phyloP scores from a whole-genome alignment of 2,113 vertebrate genomes.

The Cinclus mexicanus region DNA sequence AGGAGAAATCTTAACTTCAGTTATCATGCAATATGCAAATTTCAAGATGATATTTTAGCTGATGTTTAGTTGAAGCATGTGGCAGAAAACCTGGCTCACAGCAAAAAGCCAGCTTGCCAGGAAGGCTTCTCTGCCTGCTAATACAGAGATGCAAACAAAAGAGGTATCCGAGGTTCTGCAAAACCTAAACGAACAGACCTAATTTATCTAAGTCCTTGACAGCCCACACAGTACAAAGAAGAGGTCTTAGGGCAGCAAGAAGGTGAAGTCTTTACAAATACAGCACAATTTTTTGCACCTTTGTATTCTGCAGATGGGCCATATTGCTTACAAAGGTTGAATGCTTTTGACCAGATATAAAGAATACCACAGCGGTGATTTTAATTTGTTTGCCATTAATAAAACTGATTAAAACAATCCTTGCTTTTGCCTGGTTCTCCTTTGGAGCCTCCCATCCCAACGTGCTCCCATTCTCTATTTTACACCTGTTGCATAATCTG shows the following conservation, averaged over 20 bases:
- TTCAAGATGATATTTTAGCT: slow-evolving; percentile 22
- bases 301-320: background rate
- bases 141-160: background rate
- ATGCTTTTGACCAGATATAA: background rate
- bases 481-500: slow-evolving; percentile 4
- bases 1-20: background rate
- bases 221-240: slow-evolving; percentile 1
- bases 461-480: background rate
- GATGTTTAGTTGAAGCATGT: slow-evolving; percentile 1
- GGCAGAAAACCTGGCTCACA: slow-evolving; percentile 25
- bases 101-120: background rate
- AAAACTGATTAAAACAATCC: background rate
- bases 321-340: background rate
- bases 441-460: background rate
- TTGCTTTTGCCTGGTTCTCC: background rate
- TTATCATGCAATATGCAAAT: background rate
- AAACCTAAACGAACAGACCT: slow-evolving; percentile 26
- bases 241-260: slow-evolving; percentile 12
- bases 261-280: background rate
- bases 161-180: background rate
- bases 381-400: background rate
- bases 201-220: slow-evolving; percentile 30
- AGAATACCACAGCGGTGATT: background rate
- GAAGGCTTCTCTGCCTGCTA: background rate
- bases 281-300: background rate